Evolutionary conservation across 2,888 invertebrate genomes (phyloP).

Genomic region (Syrphus vitripennis): DNA sequence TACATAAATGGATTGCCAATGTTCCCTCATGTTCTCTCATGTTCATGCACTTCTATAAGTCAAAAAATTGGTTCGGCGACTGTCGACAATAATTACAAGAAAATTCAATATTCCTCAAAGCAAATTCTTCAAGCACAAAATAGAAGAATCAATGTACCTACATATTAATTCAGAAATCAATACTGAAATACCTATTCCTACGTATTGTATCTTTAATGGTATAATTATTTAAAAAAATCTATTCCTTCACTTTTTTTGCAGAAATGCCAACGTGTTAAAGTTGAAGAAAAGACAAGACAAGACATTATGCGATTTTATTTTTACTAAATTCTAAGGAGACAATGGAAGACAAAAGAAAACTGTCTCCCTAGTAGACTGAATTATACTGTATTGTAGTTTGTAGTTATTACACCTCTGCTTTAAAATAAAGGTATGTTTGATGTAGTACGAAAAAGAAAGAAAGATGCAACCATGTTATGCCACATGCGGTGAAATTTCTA

Average conservation of each 20-base stretch:
- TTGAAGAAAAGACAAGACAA: not conserved
- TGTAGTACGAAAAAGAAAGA: not conserved
- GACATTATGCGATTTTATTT: not conserved
- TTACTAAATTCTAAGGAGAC: not conserved
- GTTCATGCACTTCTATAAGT: too few relatives aligned
- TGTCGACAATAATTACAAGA: not conserved
- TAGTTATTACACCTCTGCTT: too few relatives aligned
- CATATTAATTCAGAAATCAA: slow-evolving; percentile 37
- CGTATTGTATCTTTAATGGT: not conserved
- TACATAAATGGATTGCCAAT: too few relatives aligned
- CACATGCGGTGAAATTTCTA: not conserved
- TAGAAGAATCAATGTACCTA: not conserved
- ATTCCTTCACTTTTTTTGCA: slow-evolving; percentile 2
- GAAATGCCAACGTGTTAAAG: slow-evolving; percentile 47
- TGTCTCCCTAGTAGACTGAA: not conserved
- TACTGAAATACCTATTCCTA: not conserved
- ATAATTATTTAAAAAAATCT: not conserved
- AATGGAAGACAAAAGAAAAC: not conserved
- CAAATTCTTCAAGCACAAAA: not conserved
- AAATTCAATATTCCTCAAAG: not conserved
- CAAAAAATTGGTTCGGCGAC: too few relatives aligned
- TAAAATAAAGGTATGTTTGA: not conserved
- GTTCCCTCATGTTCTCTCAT: too few relatives aligned
- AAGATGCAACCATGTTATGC: slow-evolving; percentile 7
- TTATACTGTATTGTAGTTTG: too few relatives aligned